Conservation (phyloP, 2,113 vertebrate species). For the Apistogramma diplotaenia region DNA sequence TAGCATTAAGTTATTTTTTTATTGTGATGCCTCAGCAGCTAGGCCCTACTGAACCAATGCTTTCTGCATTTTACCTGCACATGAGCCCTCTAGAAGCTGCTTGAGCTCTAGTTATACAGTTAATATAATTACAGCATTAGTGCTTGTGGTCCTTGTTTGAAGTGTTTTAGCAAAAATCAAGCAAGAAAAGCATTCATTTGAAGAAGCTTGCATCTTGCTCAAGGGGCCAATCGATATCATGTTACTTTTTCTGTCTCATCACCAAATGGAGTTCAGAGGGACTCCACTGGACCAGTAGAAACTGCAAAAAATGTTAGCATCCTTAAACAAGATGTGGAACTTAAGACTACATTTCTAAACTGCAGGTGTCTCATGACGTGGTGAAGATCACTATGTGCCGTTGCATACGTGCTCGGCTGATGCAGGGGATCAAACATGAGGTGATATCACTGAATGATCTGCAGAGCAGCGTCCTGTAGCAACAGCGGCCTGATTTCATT, state of each 20-base stretch:
- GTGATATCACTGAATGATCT: constrained; percentile 52
- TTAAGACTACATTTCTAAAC: not conserved
- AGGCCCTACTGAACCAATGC: not conserved
- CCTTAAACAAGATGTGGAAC: not conserved
- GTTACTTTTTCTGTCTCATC: not conserved
- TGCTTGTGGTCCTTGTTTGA: not conserved
- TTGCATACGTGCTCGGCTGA: constrained; percentile 3
- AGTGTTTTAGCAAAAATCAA: not conserved
- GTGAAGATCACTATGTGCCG: not conserved
- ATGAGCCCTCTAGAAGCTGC: not conserved
- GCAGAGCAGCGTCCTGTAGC: constrained; percentile 61
- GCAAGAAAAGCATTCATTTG: not conserved
- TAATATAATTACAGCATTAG: not conserved
- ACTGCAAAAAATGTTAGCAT: not conserved
- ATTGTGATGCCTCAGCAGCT: not conserved
- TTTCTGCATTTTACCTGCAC: not conserved
- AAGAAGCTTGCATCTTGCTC: not conserved
- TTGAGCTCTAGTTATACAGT: not conserved
- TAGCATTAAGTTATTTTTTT: not conserved
- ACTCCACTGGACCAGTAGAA: not conserved
- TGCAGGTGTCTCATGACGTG: not conserved
- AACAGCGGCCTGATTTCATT: constrained; percentile 52
- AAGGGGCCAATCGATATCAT: not conserved
- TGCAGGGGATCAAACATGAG: constrained; percentile 46
- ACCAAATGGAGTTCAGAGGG: not conserved